Conservation (phyloP, 2,113 vertebrate genomes). For the Furnarius figulus region DNA sequence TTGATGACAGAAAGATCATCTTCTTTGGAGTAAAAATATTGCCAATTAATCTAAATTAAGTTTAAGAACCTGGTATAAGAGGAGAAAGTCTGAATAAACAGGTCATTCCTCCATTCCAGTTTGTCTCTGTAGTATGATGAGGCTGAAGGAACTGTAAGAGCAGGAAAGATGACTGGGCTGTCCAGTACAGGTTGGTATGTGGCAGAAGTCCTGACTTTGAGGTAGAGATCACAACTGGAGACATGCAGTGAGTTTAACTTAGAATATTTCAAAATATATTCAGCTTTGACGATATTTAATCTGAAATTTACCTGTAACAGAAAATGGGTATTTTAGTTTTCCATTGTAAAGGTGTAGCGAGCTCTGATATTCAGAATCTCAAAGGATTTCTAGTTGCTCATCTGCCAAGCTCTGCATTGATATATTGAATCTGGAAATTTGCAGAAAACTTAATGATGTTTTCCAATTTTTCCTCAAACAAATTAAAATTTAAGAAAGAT, state of each 20-base stretch:
- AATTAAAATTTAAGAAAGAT: not conserved
- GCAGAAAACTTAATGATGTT: not conserved
- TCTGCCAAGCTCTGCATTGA: not conserved
- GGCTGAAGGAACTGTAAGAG: not conserved
- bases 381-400: not conserved
- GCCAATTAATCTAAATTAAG: not conserved
- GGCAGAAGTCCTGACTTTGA: not conserved
- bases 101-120: not conserved
- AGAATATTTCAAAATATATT: not conserved
- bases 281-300: not conserved
- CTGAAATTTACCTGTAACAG: not conserved
- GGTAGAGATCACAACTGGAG: not conserved
- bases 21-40: not conserved
- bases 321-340: not conserved
- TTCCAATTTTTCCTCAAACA: not conserved
- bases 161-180: rapidly evolving
- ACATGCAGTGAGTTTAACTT: not conserved
- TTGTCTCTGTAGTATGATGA: not conserved
- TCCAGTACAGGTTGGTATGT: not conserved
- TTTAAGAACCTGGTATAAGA: not conserved
- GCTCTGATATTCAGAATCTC: not conserved
- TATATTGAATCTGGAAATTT: not conserved
- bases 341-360: not conserved
- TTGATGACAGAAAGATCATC: not conserved
- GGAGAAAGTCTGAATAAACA: not conserved